phyloP scores from a whole-genome alignment of 2,797 vertebrate genomes.

The Halcyon chelicuti region DNA sequence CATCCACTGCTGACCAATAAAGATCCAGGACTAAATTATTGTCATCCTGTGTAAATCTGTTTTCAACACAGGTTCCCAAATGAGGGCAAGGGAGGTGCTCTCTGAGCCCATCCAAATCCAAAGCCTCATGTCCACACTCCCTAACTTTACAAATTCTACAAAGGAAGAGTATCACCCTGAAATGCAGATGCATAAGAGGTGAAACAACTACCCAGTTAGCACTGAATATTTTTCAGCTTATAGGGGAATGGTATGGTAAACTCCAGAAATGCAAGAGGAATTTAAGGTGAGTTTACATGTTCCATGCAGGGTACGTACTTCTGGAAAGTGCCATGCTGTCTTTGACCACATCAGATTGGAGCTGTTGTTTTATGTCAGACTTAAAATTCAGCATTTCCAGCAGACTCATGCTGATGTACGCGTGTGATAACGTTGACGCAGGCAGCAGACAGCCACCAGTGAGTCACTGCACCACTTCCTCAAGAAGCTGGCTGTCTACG shows the following conservation, averaged over 20 bases:
- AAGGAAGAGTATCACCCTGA: neutral
- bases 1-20: neutral
- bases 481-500: neutral
- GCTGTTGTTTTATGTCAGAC: neutral
- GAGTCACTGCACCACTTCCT: slow-evolving; percentile 1
- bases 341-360: neutral
- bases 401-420: neutral
- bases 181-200: neutral
- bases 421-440: neutral
- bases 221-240: neutral
- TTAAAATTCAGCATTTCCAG: neutral
- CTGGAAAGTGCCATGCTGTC: neutral
- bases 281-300: neutral
- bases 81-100: neutral
- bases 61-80: neutral
- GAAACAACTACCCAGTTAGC: neutral
- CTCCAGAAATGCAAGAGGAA: neutral
- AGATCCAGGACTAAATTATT: neutral
- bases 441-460: slow-evolving; percentile 17
- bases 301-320: neutral
- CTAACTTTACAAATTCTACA: neutral
- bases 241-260: neutral
- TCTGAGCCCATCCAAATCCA: neutral
- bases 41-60: neutral
- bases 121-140: neutral